Base-by-base conservation (phyloP, 2,888 invertebrate species). In the Cerceris rybyensis region DNA sequence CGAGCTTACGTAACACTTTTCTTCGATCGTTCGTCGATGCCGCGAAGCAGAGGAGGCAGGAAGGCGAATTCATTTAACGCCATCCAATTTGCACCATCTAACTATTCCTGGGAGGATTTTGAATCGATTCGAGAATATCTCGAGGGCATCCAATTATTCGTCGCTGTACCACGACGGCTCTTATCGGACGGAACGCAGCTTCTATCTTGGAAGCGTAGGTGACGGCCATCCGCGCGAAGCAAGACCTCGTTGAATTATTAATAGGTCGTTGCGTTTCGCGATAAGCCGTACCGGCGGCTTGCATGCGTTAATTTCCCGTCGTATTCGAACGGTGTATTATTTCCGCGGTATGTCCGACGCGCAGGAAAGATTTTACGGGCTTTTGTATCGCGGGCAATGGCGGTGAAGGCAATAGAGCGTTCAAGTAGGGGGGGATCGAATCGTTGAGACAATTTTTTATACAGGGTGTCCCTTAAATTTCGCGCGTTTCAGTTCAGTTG, bases 1-100 rank as follows among this genome's bases (percentile, higher is more conserved):
- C 57, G 57, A 14, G 8, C 49, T 70, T 70, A 61, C 70, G 70
- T 54, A 70, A 70, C 63, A 42, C 46, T 28, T 70, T 59, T 65
- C 42, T 43, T 43, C n/a, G 55, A 28, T 7, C 7, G 55, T 39
- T 39, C 55, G 42, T 42, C 58, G n/a, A 7, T 41, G 13, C 9
- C 4, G n/a, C n/a, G 58, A 39, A 11, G 13, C 16, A 28, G 16
- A 61, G 46, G 58, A 58, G 64, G 52, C 16, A 46, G 8, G 13
- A 46, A 55, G 60, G 52, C 61, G 28, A 75, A 11, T 9, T 65
- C 60, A 60, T 39, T 60, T 49, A 55, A 59, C 39, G 16, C 55
- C 7, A 28, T 14, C 46, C 46, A 66, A 49, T 57, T 50, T 7
- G 42, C 42, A 2, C 43, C 13, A 42, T 14, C 42, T 42, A 42